A percentile compares a stretch with the other conserved stretches of the same genome.
phyloP scores from a whole-genome alignment of 1,140 invertebrate genomes.

The Spodoptera frugiperda region DNA sequence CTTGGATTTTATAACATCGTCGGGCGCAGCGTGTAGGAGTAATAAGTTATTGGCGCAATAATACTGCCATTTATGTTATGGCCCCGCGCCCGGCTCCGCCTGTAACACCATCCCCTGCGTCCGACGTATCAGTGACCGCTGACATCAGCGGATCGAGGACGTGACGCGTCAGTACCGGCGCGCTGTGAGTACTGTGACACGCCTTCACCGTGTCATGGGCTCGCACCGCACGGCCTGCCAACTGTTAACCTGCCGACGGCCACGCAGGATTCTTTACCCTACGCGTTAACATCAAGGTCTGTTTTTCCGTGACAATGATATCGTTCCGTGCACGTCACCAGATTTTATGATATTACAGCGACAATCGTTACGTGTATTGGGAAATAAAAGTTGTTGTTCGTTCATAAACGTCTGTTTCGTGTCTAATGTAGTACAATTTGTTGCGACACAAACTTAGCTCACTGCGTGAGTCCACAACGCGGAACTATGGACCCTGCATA shows the following conservation, averaged over 20 bases:
- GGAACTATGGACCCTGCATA: slow-evolving; percentile 7
- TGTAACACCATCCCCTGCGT: background rate
- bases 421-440: slow-evolving; percentile 44
- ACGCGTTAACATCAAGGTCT: background rate
- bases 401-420: slow-evolving; percentile 45
- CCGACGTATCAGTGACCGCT: background rate
- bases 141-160: background rate
- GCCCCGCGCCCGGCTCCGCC: background rate
- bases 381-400: slow-evolving; percentile 46
- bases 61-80: background rate
- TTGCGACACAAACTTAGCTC: slow-evolving; percentile 40
- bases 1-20: no score
- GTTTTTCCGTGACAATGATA: background rate
- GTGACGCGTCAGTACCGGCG: background rate
- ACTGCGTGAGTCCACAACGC: background rate
- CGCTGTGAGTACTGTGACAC: background rate
- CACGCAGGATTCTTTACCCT: background rate
- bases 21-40: background rate
- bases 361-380: slow-evolving; percentile 44
- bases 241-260: background rate
- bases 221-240: slow-evolving; percentile 3
- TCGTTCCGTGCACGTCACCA: slow-evolving; percentile 17
- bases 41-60: background rate
- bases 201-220: background rate
- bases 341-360: slow-evolving; percentile 45